Conservation (phyloP, 2,113 vertebrate species). For the Myiopsitta monachus region DNA sequence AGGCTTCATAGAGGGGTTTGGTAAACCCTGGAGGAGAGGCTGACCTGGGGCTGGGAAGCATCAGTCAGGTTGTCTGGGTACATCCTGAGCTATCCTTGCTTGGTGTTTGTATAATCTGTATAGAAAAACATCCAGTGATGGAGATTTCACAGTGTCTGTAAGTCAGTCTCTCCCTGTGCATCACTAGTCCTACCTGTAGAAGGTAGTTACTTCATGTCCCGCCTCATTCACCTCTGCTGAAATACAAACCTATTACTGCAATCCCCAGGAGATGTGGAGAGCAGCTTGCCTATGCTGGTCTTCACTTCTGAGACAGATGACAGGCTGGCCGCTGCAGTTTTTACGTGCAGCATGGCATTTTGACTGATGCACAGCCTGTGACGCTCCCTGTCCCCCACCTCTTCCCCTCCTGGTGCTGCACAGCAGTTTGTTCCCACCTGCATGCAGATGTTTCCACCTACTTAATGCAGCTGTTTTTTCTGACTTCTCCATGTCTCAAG, state of each 20-base stretch:
- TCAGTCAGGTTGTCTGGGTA: background rate
- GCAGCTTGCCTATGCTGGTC: background rate
- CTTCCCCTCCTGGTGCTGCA: background rate
- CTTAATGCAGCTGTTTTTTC: background rate
- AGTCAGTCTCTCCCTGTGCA: background rate
- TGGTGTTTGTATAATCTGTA: background rate
- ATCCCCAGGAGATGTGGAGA: background rate
- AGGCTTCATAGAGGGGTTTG: background rate
- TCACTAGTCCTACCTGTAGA: background rate
- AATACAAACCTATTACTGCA: background rate
- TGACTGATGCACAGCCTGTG: background rate
- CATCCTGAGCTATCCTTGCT: background rate
- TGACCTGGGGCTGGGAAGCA: background rate
- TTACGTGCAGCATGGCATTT: fast-evolving
- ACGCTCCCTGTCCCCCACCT: background rate
- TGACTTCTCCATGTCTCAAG: background rate
- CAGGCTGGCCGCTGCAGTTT: background rate
- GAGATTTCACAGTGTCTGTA: background rate
- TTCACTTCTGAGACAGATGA: background rate
- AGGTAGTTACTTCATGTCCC: background rate
- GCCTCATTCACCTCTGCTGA: background rate
- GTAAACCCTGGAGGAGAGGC: background rate
- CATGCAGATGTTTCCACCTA: background rate
- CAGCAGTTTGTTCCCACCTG: background rate
- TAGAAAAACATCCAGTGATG: background rate